Evolutionary conservation across 2,888 invertebrate genomes (phyloP), one percentile per base, ranked within the genome.

Genomic region (Molorchus minor): DNA sequence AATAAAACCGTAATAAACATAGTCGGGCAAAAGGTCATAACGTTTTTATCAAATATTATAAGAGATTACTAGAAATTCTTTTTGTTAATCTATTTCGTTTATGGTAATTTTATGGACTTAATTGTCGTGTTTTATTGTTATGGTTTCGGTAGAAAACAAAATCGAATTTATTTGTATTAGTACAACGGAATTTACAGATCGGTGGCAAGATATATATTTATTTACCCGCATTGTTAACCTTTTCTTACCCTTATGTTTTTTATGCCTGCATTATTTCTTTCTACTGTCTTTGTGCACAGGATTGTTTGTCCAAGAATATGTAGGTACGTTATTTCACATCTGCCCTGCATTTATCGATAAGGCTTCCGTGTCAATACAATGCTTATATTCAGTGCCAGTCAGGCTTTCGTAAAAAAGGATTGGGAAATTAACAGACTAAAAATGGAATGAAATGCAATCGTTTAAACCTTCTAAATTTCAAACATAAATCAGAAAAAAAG

Each of bases 231-330:
- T 52, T 19, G 41, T 12, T 7, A 17, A 38, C 12, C 21, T 13
- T 52, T 30, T 30, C 41, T 19, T 41, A 41, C 40, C 52, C 52
- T 41, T 41, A 52, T 52, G 30, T 40, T 52, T 52, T 52, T 52
- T 52, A 30, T 33, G 25, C n/a, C 25, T 25, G 4, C 10, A 38
- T 36, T 30, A 30, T 19, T 29, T 41, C 41, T 52, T 41, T 41
- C 19, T 12, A 52, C 41, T 41, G 41, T 30, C 19, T 25, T 47
- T 35, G 8, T 10, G 29, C 13, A 21, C 20, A 29, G 20, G 52
- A 52, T 41, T 29, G 52, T 41, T 40, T 49, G 15, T 49, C 8
- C 13, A 20, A 16, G 12, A 20, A 10, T 33, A 25, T 4, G 5
- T 10, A 16, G 49, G 38, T 49, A 15, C 10, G 29, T 36, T 21